Evolutionary conservation across 2,888 invertebrate species (phyloP).

Genomic region (Tanypteryx hageni): DNA sequence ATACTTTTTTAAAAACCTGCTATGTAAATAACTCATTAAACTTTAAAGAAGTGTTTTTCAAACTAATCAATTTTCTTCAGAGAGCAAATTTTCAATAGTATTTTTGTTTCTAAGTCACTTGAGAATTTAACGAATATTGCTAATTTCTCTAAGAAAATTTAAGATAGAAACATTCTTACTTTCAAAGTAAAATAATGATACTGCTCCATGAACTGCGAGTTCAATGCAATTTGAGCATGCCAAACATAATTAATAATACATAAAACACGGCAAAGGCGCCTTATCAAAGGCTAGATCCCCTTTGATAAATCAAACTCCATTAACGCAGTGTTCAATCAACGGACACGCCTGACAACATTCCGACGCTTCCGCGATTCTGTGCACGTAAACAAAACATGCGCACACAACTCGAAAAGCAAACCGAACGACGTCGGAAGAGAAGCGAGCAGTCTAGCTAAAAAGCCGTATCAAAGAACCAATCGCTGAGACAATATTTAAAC

Average conservation of each 20-base stretch:
- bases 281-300: background rate
- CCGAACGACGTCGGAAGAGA: background rate
- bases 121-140: too few relatives aligned
- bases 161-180: too few relatives aligned
- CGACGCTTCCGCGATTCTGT: background rate
- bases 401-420: background rate
- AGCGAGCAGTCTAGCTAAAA: background rate
- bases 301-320: background rate
- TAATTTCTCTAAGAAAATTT: too few relatives aligned
- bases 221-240: background rate
- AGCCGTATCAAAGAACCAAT: background rate
- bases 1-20: too few relatives aligned
- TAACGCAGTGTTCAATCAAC: background rate
- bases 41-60: too few relatives aligned
- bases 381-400: background rate
- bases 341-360: background rate
- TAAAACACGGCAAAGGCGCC: background rate
- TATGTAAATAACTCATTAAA: too few relatives aligned
- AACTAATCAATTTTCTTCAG: too few relatives aligned
- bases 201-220: background rate
- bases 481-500: background rate
- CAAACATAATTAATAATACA: slow-evolving; percentile 21
- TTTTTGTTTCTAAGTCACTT: too few relatives aligned
- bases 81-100: too few relatives aligned
- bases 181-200: too few relatives aligned